These are phyloP conservation scores for Ictalurus punctatus DNA, from an alignment of 2,113 vertebrate species.

Conservation along the genomic window DNA sequence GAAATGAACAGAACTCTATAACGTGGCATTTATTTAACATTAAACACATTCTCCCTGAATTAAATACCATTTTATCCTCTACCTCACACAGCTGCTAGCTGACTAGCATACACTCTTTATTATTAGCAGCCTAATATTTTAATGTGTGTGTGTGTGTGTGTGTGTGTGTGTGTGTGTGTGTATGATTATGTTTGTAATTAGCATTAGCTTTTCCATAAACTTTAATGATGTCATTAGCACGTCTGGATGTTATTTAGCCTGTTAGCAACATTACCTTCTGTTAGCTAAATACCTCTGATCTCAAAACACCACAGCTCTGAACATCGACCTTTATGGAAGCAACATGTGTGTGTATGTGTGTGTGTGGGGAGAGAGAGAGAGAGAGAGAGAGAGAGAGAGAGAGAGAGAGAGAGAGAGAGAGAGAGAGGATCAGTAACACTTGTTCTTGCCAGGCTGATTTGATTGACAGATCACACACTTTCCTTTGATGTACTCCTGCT, in stretches of 20 bases:
- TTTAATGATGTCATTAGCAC: slow-evolving; percentile 1
- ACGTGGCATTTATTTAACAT: neutral
- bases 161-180: neutral
- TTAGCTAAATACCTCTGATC: neutral
- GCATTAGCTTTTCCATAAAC: neutral
- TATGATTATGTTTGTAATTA: slow-evolving; percentile 6
- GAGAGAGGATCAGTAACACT: neutral
- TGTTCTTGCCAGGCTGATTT: neutral
- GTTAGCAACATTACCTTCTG: neutral
- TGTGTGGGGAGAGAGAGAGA: neutral
- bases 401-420: no score
- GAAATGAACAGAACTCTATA: neutral
- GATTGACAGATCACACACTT: slow-evolving; percentile 30
- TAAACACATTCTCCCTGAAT: neutral
- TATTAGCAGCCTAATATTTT: neutral
- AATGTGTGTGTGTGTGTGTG: slow-evolving; percentile 4
- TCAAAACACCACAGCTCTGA: neutral
- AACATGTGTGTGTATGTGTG: neutral
- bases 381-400: no score
- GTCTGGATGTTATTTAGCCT: neutral
- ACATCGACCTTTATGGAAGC: neutral
- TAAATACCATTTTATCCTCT: neutral
- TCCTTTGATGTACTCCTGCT: neutral
- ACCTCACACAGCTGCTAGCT: neutral
- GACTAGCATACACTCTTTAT: neutral